A percentile compares a stretch with the other conserved stretches of the same genome.
phyloP scores from a whole-genome alignment of 2,888 invertebrate species.

The Elegia similella region DNA sequence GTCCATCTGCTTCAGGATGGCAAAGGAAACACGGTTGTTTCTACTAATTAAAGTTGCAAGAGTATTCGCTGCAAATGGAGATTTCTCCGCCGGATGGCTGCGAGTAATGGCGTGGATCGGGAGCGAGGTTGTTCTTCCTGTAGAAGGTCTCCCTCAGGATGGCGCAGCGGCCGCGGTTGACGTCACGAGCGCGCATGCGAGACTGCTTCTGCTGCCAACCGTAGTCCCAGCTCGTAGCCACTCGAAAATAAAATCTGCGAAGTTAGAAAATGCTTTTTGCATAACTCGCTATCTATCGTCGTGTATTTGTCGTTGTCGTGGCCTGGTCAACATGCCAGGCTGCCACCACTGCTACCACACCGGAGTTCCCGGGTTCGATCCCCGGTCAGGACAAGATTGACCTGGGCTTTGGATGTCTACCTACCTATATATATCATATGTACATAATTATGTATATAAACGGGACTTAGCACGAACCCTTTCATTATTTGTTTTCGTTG shows the following conservation, averaged over 20 bases:
- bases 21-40: background rate
- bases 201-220: slow-evolving; percentile 81
- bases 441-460: too few species aligned
- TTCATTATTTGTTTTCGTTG: too few species aligned
- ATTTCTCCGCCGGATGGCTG: slow-evolving; percentile 66
- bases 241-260: slow-evolving; percentile 73
- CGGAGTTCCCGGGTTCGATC: too few species aligned
- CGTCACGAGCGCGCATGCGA: slow-evolving; percentile 49
- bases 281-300: too few species aligned
- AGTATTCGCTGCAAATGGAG: slow-evolving; percentile 66
- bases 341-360: too few species aligned
- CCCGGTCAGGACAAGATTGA: too few species aligned
- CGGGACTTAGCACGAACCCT: too few species aligned
- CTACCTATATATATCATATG: too few species aligned
- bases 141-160: slow-evolving; percentile 81
- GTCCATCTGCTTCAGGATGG: background rate
- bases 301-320: too few species aligned
- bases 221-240: slow-evolving; percentile 76
- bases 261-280: too few species aligned
- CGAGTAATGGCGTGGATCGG: slow-evolving; percentile 79
- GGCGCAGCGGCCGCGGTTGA: slow-evolving; percentile 72
- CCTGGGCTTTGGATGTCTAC: too few species aligned
- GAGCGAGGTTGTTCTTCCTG: slow-evolving; percentile 75
- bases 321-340: too few species aligned
- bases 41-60: slow-evolving; percentile 44